Conservation (phyloP, 2,888 invertebrate species). For the Erannis defoliaria region DNA sequence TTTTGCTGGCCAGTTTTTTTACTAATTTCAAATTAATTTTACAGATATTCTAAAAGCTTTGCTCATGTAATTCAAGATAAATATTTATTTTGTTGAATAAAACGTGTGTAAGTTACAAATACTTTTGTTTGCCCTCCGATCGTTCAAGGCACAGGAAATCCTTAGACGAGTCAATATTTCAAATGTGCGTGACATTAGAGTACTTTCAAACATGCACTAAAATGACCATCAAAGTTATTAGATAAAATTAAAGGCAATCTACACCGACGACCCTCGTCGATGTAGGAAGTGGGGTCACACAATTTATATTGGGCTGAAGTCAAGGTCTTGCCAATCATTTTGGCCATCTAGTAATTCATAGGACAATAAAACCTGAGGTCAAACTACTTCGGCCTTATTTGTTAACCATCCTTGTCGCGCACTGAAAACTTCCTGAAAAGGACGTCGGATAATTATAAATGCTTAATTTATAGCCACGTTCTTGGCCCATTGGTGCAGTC, state of each 20-base stretch:
- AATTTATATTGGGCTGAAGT: slow-evolving; percentile 81
- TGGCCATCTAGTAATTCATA: slow-evolving; percentile 78
- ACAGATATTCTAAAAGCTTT: slow-evolving; percentile 13
- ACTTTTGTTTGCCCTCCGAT: slow-evolving; percentile 26
- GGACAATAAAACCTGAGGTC: slow-evolving; percentile 79
- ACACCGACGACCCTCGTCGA: slow-evolving; percentile 74
- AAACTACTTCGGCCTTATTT: slow-evolving; percentile 62
- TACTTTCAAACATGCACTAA: slow-evolving; percentile 28
- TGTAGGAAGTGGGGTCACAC: slow-evolving; percentile 82
- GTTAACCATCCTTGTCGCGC: slow-evolving; percentile 53
- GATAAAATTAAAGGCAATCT: slow-evolving; percentile 68
- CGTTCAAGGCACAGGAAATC: slow-evolving; percentile 42
- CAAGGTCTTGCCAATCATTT: slow-evolving; percentile 82
- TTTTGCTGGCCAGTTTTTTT: too few species aligned
- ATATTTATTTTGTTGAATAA: slow-evolving; percentile 31
- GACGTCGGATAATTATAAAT: slow-evolving; percentile 24
- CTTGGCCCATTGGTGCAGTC: slow-evolving; percentile 21
- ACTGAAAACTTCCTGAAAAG: slow-evolving; percentile 44
- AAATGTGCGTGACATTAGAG: slow-evolving; percentile 37
- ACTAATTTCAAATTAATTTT: too few species aligned
- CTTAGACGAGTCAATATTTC: slow-evolving; percentile 37
- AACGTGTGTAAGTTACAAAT: slow-evolving; percentile 13
- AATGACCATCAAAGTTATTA: slow-evolving; percentile 59
- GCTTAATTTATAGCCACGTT: slow-evolving; percentile 33
- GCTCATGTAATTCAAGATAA: slow-evolving; percentile 20